A percentile compares a stretch with the other conserved stretches of the same genome.
phyloP scores from a whole-genome alignment of 92 coral and sea anemone genomes.

The Muricea muricata region DNA sequence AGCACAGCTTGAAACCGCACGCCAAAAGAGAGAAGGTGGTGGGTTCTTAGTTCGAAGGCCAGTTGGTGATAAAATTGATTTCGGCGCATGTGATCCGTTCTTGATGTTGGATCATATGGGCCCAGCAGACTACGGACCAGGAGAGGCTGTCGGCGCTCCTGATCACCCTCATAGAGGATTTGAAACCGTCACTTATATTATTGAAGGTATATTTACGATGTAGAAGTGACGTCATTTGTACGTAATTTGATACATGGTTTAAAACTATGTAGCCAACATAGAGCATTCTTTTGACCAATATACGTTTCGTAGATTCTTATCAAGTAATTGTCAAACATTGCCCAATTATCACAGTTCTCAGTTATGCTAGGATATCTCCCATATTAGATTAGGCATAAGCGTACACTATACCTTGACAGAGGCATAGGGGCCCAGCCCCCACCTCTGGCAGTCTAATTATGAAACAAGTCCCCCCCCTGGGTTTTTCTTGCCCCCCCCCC shows the following conservation, averaged over 20 bases:
- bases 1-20: conserved; percentile 66
- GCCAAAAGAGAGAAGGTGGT: conserved; percentile 84
- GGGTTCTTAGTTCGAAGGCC: conserved; percentile 84
- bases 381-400: not conserved
- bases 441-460: too few species aligned
- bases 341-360: too few species aligned
- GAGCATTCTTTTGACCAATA: too few species aligned
- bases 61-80: conserved; percentile 68
- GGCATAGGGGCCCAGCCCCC: too few species aligned
- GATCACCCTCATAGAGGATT: conserved; percentile 89
- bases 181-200: conserved; percentile 80
- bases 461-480: too few species aligned
- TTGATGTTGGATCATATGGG: conserved; percentile 81
- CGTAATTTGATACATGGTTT: conserved; percentile 9
- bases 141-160: conserved; percentile 85
- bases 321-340: too few species aligned
- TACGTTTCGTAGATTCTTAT: too few species aligned
- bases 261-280: too few species aligned
- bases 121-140: conserved; percentile 75
- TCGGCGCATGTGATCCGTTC: conserved; percentile 75
- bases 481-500: too few species aligned
- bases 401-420: not conserved
- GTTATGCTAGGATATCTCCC: too few species aligned
- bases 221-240: conserved; percentile 23
- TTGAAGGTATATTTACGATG: conserved; percentile 76